These are phyloP conservation scores for Pachyseris speciosa DNA, from an alignment of 64 coral and sea anemone genomes.

Conservation along the genomic window DNA sequence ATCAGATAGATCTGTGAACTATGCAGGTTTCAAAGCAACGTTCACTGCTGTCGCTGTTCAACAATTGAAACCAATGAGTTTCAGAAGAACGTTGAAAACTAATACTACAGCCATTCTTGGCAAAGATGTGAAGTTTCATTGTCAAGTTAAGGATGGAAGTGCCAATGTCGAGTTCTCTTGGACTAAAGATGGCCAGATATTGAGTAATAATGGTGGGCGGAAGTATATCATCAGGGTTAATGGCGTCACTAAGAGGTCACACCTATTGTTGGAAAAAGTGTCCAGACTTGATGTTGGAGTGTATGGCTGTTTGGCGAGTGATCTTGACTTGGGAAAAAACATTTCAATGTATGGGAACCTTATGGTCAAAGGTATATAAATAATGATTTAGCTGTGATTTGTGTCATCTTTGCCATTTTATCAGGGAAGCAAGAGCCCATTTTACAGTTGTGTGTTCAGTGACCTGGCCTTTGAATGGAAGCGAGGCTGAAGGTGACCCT, in stretches of 20 bases:
- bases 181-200: slow-evolving; percentile 35
- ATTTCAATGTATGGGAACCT: slow-evolving; percentile 19
- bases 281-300: slow-evolving; percentile 29
- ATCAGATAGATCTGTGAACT: slow-evolving; percentile 38
- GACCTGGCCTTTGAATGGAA: too few species aligned
- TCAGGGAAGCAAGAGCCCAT: too few species aligned
- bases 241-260: slow-evolving; percentile 5
- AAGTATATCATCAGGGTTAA: background rate
- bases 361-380: slow-evolving; percentile 13
- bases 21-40: slow-evolving; percentile 43
- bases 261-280: background rate
- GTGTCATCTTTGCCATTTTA: too few species aligned
- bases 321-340: slow-evolving; percentile 16
- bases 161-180: slow-evolving; percentile 18
- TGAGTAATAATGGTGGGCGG: background rate
- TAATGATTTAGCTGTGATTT: too few species aligned
- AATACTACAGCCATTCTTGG: background rate
- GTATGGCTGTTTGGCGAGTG: slow-evolving; percentile 26
- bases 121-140: slow-evolving; percentile 5
- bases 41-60: background rate
- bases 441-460: too few species aligned
- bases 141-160: slow-evolving; percentile 33
- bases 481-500: too few species aligned
- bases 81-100: slow-evolving; percentile 40
- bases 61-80: background rate